Percentiles rank a stretch among this genome's conserved stretches.
These are phyloP conservation scores for Python bivittatus DNA, from an alignment of 2,113 vertebrate genomes.

Conservation along the genomic window DNA sequence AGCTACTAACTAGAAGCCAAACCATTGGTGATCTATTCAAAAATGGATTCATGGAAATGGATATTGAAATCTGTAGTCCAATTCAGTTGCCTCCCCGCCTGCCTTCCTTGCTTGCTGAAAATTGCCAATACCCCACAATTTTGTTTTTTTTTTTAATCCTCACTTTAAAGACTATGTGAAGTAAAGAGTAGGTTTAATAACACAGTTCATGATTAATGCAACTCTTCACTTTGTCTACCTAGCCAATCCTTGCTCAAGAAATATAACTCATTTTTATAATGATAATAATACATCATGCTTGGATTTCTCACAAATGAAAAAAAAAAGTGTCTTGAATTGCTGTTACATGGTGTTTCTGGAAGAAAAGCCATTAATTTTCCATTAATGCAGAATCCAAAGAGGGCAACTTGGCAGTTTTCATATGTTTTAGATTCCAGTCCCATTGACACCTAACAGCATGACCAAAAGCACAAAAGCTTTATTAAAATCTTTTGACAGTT, in stretches of 20 bases:
- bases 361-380: neutral
- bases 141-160: neutral
- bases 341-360: neutral
- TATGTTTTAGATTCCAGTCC: neutral
- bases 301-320: neutral
- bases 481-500: neutral
- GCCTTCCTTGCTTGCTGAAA: neutral
- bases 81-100: neutral
- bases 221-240: neutral
- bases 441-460: neutral
- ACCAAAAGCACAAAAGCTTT: neutral
- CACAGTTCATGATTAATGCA: neutral
- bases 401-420: neutral
- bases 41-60: neutral
- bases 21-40: neutral
- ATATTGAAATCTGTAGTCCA: neutral
- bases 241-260: neutral
- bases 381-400: neutral
- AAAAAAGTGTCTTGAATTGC: neutral
- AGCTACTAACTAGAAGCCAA: neutral
- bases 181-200: neutral
- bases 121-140: neutral
- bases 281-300: neutral
- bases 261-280: neutral
- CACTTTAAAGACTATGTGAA: neutral